phyloP scores from a whole-genome alignment of 2,113 vertebrate species.

The Coracopsis vasa region DNA sequence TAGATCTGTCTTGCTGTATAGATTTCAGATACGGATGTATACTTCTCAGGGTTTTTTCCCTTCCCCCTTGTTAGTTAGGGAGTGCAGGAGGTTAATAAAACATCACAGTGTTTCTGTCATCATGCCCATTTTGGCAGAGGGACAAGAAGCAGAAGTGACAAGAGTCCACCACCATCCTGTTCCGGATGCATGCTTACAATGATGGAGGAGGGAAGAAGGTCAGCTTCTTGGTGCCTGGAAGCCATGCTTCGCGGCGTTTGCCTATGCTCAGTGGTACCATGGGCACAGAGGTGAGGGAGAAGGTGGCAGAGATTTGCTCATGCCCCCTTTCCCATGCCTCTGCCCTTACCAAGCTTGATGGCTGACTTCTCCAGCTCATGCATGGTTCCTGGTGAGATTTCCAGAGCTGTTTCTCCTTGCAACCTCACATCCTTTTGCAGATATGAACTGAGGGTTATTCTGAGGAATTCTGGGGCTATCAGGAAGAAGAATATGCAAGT shows the following conservation, averaged over 20 bases:
- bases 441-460: neutral
- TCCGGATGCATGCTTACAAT: fast-evolving
- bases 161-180: neutral
- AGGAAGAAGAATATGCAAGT: neutral
- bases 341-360: fast-evolving
- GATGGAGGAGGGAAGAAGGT: fast-evolving
- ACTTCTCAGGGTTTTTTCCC: constrained; percentile 33
- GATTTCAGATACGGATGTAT: constrained; percentile 52
- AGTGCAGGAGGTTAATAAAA: constrained; percentile 1
- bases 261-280: fast-evolving
- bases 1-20: constrained; percentile 64
- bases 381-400: neutral
- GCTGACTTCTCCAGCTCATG: fast-evolving
- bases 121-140: fast-evolving
- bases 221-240: neutral
- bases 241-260: fast-evolving
- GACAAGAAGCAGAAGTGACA: neutral
- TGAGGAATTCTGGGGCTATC: neutral
- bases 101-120: neutral
- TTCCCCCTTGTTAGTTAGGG: neutral
- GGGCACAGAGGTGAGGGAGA: neutral
- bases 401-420: neutral
- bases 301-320: neutral
- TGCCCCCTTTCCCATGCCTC: neutral
- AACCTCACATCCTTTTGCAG: neutral